Evolutionary conservation across 2,888 invertebrate genomes (phyloP), one percentile per base, ranked within the genome.

Genomic region (Drosophila cracens): DNA sequence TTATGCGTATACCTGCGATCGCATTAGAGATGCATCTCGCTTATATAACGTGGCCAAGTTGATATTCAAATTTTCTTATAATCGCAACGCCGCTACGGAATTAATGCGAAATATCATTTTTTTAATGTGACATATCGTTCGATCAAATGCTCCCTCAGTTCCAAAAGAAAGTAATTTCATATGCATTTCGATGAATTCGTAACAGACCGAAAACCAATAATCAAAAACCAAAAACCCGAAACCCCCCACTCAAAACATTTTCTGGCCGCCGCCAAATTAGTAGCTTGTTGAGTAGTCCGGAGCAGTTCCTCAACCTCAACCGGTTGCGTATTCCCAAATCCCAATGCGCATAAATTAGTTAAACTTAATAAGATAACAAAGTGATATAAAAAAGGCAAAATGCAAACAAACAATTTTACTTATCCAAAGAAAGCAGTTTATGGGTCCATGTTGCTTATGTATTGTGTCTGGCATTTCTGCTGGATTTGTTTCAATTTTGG

Each of bases 31-130:
- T 81, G 82, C 87, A 87, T 76, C 86, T 59, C 54, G 57, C 49
- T 36, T 87, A 89, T 83, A 79, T 85, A 87, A 87, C 67, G 8
- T 67, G 56, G 48, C 56, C 62, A 65, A 40, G 60, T 69, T 48
- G 43, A 34, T 77, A 82, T 79, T 81, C 66, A 82, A 78, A 89
- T 86, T 78, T 61, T 40, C 5, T 34, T 78, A 72, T 83, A 85
- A 79, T 74, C 77, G 72, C 65, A 87, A 70, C 71, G 64, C 74
- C 57, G 57, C 66, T 61, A 66, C 67, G 40, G 70, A 75, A 83
- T 77, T 75, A 83, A 87, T 83, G 83, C 87, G 75, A 87, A 89
- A 87, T 87, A 83, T 85, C 82, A 89, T 82, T 85, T 74, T 33
- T 76, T 74, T 68, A 76, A 74, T 65, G 74, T 69, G 67, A 56